Evolutionary conservation across 2,888 invertebrate species (phyloP).

Genomic region (Selenia dentaria): DNA sequence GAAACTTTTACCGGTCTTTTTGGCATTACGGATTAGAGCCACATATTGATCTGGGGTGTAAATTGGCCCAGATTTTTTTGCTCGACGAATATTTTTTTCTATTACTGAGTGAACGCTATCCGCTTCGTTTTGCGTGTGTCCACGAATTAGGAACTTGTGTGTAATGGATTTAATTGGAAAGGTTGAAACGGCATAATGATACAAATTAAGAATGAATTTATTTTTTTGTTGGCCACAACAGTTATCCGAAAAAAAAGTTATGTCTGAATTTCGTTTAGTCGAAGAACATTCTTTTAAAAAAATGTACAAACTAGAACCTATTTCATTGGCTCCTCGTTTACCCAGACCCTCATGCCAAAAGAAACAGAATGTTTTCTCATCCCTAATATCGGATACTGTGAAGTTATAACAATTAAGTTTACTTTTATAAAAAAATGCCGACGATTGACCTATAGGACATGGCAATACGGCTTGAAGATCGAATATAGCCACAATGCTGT

Average conservation of each 20-base stretch:
- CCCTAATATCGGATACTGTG: too few species aligned
- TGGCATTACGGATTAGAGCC: background rate
- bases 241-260: too few species aligned
- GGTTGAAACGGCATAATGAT: conserved; percentile 26
- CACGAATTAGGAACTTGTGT: background rate
- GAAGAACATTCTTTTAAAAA: too few species aligned
- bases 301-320: too few species aligned
- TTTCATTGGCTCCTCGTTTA: background rate
- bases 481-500: too few species aligned
- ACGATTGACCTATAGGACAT: too few species aligned
- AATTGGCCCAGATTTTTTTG: background rate
- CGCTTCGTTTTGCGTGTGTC: background rate
- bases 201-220: conserved; percentile 16
- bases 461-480: too few species aligned
- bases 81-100: background rate
- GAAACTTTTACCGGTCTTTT: background rate
- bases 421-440: too few species aligned
- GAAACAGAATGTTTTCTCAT: too few species aligned
- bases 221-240: too few species aligned
- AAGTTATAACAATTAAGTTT: too few species aligned
- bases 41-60: background rate
- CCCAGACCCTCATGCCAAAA: conserved; percentile 3
- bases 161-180: conserved; percentile 9
- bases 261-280: too few species aligned
- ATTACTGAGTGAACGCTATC: background rate